Conservation (phyloP, 2,113 vertebrate species). For the Cynoglossus semilaevis region DNA sequence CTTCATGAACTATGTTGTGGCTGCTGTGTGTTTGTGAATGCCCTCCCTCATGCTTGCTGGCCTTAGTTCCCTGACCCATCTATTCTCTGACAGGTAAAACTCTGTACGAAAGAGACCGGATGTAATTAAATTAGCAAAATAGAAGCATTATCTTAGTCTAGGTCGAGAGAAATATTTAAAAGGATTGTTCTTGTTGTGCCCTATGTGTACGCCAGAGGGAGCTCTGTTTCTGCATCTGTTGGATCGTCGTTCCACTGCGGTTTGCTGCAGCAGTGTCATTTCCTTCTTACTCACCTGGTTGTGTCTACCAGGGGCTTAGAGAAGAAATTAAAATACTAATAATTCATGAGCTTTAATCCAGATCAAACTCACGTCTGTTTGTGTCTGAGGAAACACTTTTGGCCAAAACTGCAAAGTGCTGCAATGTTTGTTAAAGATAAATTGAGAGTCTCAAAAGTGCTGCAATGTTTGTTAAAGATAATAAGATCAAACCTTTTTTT, state of each 20-base stretch:
- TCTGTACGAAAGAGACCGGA: too few relatives aligned
- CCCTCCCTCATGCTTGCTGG: too few relatives aligned
- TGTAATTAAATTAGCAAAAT: too few relatives aligned
- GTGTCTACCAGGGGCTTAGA: constrained; percentile 14
- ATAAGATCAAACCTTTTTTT: too few relatives aligned
- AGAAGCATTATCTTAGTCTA: too few relatives aligned
- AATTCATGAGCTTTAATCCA: not conserved
- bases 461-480: too few relatives aligned
- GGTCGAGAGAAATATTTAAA: too few relatives aligned
- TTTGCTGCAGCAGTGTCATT: constrained; percentile 25
- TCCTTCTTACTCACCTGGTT: not conserved
- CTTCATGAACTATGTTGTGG: not conserved
- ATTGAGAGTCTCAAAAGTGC: too few relatives aligned
- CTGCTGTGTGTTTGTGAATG: not conserved
- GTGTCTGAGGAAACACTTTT: constrained; percentile 3
- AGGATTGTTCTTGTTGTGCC: constrained; percentile 1
- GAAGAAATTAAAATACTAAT: constrained; percentile 11
- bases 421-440: too few relatives aligned
- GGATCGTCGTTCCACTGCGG: not conserved
- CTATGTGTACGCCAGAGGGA: constrained; percentile 41
- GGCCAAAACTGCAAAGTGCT: not conserved
- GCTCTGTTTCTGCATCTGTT: constrained; percentile 2
- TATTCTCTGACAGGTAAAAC: too few relatives aligned
- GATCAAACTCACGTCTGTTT: not conserved
- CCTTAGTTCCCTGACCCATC: too few relatives aligned